phyloP scores from a whole-genome alignment of 2,797 vertebrate genomes.

The Leptoclinus maculatus region DNA sequence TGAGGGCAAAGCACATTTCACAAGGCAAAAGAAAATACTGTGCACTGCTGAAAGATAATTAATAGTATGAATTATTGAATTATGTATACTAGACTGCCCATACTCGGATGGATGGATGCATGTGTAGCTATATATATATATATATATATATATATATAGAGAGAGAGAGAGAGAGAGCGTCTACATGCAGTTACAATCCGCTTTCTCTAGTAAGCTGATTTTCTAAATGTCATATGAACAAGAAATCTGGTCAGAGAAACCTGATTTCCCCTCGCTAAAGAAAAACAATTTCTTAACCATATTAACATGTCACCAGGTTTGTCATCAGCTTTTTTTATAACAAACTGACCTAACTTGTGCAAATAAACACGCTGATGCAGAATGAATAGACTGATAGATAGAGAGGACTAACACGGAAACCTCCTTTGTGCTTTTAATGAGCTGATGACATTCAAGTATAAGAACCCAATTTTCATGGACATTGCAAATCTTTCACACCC shows the following conservation, averaged over 20 bases:
- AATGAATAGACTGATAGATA: background rate
- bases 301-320: background rate
- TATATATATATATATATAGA: background rate
- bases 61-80: slow-evolving; percentile 20
- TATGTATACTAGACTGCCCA: slow-evolving; percentile 12
- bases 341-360: background rate
- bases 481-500: slow-evolving; percentile 47
- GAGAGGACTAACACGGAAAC: background rate
- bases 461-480: slow-evolving; percentile 25
- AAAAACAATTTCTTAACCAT: background rate
- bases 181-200: background rate
- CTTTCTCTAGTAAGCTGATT: background rate
- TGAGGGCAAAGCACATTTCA: slow-evolving; percentile 20
- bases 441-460: slow-evolving; percentile 35
- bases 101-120: slow-evolving; percentile 3
- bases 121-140: background rate
- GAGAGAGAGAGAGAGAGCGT: too few relatives aligned
- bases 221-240: background rate
- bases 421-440: slow-evolving; percentile 16
- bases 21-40: slow-evolving; percentile 5
- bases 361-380: background rate
- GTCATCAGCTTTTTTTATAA: background rate
- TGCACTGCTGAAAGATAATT: slow-evolving; percentile 25
- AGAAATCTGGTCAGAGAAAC: background rate
- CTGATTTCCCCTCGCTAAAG: background rate